Conservation (phyloP, 2,888 invertebrate genomes). For the Euclidia mi region DNA sequence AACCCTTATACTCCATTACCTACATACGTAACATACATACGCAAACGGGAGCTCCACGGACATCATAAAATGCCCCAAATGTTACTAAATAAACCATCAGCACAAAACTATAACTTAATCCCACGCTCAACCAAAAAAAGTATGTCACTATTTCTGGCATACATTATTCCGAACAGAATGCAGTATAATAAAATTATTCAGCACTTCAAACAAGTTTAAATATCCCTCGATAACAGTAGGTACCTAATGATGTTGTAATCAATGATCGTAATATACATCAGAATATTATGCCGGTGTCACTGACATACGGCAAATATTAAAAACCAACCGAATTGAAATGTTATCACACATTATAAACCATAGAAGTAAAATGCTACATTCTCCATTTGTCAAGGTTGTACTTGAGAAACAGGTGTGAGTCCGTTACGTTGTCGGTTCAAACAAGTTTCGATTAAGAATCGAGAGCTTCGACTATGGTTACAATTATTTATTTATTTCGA, state of each 20-base stretch:
- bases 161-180: constrained; percentile 13
- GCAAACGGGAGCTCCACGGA: no score
- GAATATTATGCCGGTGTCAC: constrained; percentile 53
- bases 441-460: constrained; percentile 66
- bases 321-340: constrained; percentile 27
- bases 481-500: constrained; percentile 52
- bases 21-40: no score
- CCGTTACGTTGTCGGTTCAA: constrained; percentile 67
- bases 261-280: constrained; percentile 47
- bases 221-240: constrained; percentile 43
- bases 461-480: constrained; percentile 59
- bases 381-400: constrained; percentile 53
- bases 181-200: constrained; percentile 21
- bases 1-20: no score
- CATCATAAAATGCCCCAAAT: no score
- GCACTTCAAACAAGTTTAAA: constrained; percentile 35
- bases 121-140: not conserved
- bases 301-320: constrained; percentile 51
- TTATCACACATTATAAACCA: not conserved
- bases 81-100: no score
- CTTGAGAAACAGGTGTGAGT: constrained; percentile 68
- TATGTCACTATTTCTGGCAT: constrained; percentile 3
- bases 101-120: no score
- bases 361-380: constrained; percentile 2
- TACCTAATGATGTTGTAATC: constrained; percentile 59